phyloP scores from a whole-genome alignment of 2,888 invertebrate genomes.

The Plebejus melissa region DNA sequence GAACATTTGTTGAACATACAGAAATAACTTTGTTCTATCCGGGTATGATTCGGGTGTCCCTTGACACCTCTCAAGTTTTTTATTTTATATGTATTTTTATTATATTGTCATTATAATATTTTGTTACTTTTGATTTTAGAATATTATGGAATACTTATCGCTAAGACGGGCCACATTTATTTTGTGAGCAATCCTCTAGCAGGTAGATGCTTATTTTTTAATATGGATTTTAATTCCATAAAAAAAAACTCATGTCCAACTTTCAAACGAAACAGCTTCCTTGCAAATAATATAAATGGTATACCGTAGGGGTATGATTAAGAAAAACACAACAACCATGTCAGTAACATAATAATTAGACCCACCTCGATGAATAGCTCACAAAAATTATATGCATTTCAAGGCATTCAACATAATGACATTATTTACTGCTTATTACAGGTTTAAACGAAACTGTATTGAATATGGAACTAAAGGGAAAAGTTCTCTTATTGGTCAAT shows the following conservation, averaged over 20 bases:
- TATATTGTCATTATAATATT: too few relatives aligned
- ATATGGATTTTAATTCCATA: too few relatives aligned
- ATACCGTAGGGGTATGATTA: not conserved
- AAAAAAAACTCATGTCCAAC: not conserved
- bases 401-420: conserved; percentile 19
- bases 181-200: too few relatives aligned
- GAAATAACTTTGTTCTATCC: too few relatives aligned
- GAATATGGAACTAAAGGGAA: conserved; percentile 25
- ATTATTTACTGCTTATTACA: conserved; percentile 13
- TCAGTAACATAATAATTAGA: conserved; percentile 12
- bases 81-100: too few relatives aligned
- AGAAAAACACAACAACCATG: not conserved
- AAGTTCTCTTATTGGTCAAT: conserved; percentile 44
- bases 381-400: conserved; percentile 16
- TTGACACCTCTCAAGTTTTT: too few relatives aligned
- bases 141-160: too few relatives aligned
- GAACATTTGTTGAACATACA: too few relatives aligned
- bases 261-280: not conserved
- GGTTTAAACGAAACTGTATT: conserved; percentile 25
- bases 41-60: too few relatives aligned
- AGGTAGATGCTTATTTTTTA: too few relatives aligned
- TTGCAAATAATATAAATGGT: not conserved
- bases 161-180: too few relatives aligned
- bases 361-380: conserved; percentile 9
- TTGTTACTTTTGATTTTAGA: too few relatives aligned